A percentile compares a stretch with the other conserved stretches of the same genome.
Conservation (phyloP, 2,888 invertebrate genomes). For the Ichneumon xanthorius region DNA sequence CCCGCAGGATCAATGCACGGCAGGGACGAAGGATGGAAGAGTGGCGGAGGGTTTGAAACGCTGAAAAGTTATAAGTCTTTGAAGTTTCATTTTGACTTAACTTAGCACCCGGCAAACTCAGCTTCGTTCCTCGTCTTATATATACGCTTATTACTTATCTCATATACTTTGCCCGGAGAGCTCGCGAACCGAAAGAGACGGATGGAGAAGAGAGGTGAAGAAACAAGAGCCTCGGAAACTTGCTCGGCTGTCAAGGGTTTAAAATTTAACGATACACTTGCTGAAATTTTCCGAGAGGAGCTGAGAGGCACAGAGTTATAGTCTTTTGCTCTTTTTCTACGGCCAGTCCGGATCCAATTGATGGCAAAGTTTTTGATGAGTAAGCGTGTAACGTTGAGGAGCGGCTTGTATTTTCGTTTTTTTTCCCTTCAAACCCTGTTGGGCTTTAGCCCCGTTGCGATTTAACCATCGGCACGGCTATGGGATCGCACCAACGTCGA, state of each 20-base stretch:
- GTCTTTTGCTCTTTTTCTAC: not conserved
- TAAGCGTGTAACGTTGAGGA: no score
- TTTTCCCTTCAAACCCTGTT: no score
- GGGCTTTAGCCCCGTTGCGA: no score
- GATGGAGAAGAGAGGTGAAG: not conserved
- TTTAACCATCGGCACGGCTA: no score
- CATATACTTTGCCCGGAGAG: not conserved
- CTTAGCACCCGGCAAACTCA: conserved; percentile 70
- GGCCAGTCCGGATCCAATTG: not conserved
- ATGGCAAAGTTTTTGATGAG: no score
- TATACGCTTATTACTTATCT: conserved; percentile 28
- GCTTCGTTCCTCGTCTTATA: conserved; percentile 65
- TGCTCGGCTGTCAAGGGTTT: conserved; percentile 67
- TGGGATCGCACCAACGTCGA: no score
- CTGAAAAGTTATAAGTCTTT: conserved; percentile 78
- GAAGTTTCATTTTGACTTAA: conserved; percentile 78
- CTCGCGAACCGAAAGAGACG: conserved; percentile 16
- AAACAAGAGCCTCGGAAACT: conserved; percentile 65
- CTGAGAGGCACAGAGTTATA: not conserved
- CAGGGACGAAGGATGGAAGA: not conserved
- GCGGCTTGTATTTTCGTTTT: no score
- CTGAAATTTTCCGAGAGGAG: conserved; percentile 10
- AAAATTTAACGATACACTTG: conserved; percentile 73
- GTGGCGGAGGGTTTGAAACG: conserved; percentile 61
- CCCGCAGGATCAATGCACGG: conserved; percentile 14